Evolutionary conservation across 2,888 invertebrate genomes (phyloP).

Genomic region (Aspidiotus rigidus): DNA sequence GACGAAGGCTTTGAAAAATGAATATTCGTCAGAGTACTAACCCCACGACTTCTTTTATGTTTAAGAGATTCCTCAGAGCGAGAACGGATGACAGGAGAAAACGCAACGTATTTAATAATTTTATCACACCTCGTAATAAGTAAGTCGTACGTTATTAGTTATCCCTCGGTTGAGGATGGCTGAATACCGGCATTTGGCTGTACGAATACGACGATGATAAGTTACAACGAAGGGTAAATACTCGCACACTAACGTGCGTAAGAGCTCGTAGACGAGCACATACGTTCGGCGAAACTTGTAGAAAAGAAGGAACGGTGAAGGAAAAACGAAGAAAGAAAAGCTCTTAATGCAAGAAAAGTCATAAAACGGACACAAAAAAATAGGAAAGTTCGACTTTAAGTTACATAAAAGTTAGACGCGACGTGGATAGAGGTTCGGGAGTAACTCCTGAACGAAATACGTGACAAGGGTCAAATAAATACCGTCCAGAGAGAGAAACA

Average conservation of each 20-base stretch:
- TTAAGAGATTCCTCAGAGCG: too few relatives aligned
- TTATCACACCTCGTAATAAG: conserved; percentile 21
- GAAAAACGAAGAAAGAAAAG: conserved; percentile 29
- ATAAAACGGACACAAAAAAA: conserved; percentile 27
- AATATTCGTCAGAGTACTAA: too few relatives aligned
- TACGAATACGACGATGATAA: neutral
- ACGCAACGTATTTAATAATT: conserved; percentile 19
- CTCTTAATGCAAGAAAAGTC: conserved; percentile 31
- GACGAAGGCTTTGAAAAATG: too few relatives aligned
- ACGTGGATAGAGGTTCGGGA: conserved; percentile 26
- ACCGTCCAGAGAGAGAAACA: neutral
- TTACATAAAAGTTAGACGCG: conserved; percentile 29
- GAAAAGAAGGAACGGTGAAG: neutral
- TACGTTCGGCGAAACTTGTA: neutral
- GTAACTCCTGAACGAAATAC: conserved; percentile 28
- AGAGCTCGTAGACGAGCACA: neutral
- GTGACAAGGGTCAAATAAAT: conserved; percentile 31
- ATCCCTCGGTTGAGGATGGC: conserved; percentile 5
- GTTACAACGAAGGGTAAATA: neutral
- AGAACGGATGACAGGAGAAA: too few relatives aligned
- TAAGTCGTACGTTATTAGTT: conserved; percentile 16
- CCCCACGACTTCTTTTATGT: too few relatives aligned
- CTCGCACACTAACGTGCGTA: neutral
- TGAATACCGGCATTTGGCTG: neutral
- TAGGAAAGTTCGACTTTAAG: conserved; percentile 31